Conservation (phyloP, 2,888 invertebrate genomes). For the Cheilosia urbana region DNA sequence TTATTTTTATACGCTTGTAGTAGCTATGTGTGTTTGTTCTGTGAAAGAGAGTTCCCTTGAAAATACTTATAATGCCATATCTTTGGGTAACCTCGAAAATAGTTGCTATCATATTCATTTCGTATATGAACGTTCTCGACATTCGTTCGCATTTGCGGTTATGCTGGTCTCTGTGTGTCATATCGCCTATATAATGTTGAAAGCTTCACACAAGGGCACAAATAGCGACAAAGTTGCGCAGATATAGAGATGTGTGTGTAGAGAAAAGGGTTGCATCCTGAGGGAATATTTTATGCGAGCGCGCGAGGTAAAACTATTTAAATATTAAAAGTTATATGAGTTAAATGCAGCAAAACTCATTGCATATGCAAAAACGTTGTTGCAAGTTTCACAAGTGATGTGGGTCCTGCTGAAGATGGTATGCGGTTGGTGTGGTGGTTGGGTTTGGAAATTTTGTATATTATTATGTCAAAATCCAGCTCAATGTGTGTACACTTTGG, state of each 20-base stretch:
- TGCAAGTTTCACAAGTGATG: constrained; percentile 52
- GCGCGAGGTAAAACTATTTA: constrained; percentile 73
- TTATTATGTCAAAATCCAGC: constrained; percentile 48
- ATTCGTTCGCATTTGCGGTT: constrained; percentile 54
- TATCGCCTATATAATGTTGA: constrained; percentile 45
- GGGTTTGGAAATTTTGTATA: constrained; percentile 36
- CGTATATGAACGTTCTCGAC: constrained; percentile 42
- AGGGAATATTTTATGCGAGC: constrained; percentile 72
- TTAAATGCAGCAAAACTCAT: constrained; percentile 75
- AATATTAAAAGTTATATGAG: constrained; percentile 75
- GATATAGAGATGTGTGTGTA: not conserved
- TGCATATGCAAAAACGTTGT: constrained; percentile 71
- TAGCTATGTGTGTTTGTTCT: constrained; percentile 20
- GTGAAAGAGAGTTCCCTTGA: constrained; percentile 21
- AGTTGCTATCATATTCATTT: constrained; percentile 61
- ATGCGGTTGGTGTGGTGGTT: constrained; percentile 12
- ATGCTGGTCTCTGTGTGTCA: constrained; percentile 11
- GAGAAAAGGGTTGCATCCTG: constrained; percentile 61
- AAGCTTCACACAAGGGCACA: constrained; percentile 55
- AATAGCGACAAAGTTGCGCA: constrained; percentile 21
- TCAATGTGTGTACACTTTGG: constrained; percentile 18
- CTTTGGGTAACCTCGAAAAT: constrained; percentile 52
- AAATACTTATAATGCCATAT: not conserved
- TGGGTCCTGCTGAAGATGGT: constrained; percentile 13
- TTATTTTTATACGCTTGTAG: constrained; percentile 25